Base-by-base conservation (phyloP, 2,888 invertebrate genomes). In the Baronia brevicornis region DNA sequence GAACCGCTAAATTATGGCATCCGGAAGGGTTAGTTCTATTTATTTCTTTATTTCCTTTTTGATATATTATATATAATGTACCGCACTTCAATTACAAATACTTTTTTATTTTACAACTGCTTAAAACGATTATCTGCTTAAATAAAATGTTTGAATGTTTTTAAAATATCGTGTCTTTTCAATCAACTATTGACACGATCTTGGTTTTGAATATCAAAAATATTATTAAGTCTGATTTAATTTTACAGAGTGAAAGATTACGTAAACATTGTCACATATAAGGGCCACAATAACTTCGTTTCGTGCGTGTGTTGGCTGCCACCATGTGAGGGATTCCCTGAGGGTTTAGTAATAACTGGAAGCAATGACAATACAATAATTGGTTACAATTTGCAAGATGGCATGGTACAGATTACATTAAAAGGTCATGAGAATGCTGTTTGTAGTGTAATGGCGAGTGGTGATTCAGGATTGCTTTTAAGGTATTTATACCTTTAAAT, bases 331-430 rank as follows among this genome's bases (percentile, higher is more conserved):
- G 80, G 86, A 9, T 89, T 88, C 58, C 92, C 93, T 1, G 88
- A 90, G 36, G 94, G 95, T 2, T 79, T 95, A 35, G 90, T 97
- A 30, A 80, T 95, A 31, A 95, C 96, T 3, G 97, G 96, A 8
- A 93, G 96, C 55, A 94, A 96, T 72, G 97, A 97, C 68, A 89
- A 90, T 39, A 88, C 88, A 5, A 94, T 98, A 52, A 86, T 93
- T 48, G 89, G 93, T 4, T 97, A 93, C 64, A 87, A 89, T 42
- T 85, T 91, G 2, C 90, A 91, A 11, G 90, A 91, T 39, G 86
- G 87, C 8, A 77, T 87, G 25, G 90, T 94, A 1, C 77, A 91
- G 15, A 84, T 89, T 26, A 89, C 87, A 15, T 77, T 96, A 3
- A 88, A 89, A 50, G 94, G 94, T 0, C 96, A 97, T 62, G 87